Conservation (phyloP, 1,140 invertebrate genomes). For the Gryllus bimaculatus region DNA sequence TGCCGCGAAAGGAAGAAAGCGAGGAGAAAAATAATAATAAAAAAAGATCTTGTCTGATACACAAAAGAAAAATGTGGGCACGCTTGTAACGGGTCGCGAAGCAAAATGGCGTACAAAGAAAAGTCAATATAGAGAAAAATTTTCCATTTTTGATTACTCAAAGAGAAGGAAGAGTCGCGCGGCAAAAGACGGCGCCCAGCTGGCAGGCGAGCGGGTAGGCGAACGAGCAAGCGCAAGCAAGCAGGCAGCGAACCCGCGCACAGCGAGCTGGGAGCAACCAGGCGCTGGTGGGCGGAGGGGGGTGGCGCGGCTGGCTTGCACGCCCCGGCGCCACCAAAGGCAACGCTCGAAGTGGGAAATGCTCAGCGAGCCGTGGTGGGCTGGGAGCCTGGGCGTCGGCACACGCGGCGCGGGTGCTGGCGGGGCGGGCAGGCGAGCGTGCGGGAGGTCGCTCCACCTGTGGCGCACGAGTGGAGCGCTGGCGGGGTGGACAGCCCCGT, state of each 20-base stretch:
- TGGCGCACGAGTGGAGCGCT: too few relatives aligned
- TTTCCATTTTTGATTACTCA: background rate
- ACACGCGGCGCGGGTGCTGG: background rate
- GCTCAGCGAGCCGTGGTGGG: background rate
- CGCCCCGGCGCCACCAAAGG: background rate
- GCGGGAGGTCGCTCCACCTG: too few relatives aligned
- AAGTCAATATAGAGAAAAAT: background rate
- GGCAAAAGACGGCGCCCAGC: background rate
- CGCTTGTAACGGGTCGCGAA: background rate
- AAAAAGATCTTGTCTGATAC: background rate
- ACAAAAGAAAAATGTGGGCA: background rate
- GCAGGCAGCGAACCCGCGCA: background rate
- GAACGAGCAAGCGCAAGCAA: background rate
- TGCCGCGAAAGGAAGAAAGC: background rate
- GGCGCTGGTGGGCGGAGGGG: background rate
- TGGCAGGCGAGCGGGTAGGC: background rate
- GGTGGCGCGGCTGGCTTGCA: background rate
- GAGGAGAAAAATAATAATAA: background rate
- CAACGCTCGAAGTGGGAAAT: background rate
- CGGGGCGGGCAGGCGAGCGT: background rate
- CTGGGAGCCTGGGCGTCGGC: too few relatives aligned
- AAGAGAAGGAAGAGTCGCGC: background rate
- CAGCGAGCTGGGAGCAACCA: background rate
- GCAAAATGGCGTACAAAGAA: background rate
- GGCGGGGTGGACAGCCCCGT: too few relatives aligned